Evolutionary conservation across 2,888 invertebrate genomes (phyloP), one percentile per base, ranked within the genome.

Genomic region (Miltochrista miniata): DNA sequence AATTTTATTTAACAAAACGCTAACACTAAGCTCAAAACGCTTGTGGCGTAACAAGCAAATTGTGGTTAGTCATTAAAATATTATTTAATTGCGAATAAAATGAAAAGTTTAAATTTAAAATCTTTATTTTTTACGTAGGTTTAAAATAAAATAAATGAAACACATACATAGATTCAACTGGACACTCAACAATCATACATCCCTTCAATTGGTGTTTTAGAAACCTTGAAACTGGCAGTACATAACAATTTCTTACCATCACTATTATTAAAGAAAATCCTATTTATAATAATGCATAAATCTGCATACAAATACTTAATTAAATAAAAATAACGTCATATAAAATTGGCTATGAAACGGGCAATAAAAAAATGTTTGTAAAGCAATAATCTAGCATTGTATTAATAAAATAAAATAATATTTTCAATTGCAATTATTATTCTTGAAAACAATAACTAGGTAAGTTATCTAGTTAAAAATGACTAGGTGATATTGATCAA

Each of bases 161-260:
- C 56, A 68, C 50, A 68, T 71, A 71, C 64, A 58, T 71, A 73
- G 59, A 50, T 55, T 61, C 51, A 52, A 61, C 67, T 76, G 78
- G 79, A 83, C 82, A 83, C 59, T 72, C 67, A 39, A 68, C 78
- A 75, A 62, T 70, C 79, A 78, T 64, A 58, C 79, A 71, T 74
- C 71, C 73, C 74, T 67, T 61, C 74, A 72, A 70, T 85, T 86
- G 87, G 87, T 87, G 87, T 87, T 76, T 78, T 83, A 82, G 78
- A 82, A 84, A 85, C 84, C 85, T 83, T 81, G 74, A 80, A 83
- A 83, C 85, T 90, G 90, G 89, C 88, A 90, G 89, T 87, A 80
- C 74, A 64, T 81, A 81, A 84, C 80, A 76, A 74, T 77, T 68
- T 75, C 75, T 81, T 81, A 83, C 72, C 72, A 71, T 73, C 59